These are phyloP conservation scores for Arnoldichthys spilopterus DNA, from an alignment of 2,797 vertebrate species.

Conservation along the genomic window DNA sequence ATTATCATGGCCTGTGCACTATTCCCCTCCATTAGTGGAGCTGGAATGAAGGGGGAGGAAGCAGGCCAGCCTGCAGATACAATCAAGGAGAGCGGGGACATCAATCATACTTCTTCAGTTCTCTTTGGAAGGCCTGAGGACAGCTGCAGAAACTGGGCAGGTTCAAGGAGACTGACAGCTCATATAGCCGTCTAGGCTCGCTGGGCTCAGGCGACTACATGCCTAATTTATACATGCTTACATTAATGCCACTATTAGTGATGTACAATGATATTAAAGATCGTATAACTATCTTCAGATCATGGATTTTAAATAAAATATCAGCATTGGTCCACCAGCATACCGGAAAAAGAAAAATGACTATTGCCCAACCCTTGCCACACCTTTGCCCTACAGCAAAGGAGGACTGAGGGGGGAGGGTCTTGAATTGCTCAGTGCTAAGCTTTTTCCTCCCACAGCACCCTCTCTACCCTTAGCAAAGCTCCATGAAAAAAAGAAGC, in stretches of 20 bases:
- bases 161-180: not conserved
- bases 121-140: not conserved
- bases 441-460: constrained; percentile 15
- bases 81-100: not conserved
- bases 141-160: not conserved
- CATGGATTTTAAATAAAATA: too few relatives aligned
- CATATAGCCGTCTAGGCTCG: not conserved
- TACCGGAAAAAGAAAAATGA: not conserved
- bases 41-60: constrained; percentile 5
- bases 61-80: constrained; percentile 2
- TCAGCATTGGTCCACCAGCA: not conserved
- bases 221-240: not conserved
- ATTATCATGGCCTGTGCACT: constrained; percentile 24
- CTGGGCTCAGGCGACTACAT: not conserved
- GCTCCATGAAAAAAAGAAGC: constrained; percentile 4
- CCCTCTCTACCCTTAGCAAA: constrained; percentile 2
- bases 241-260: too few relatives aligned
- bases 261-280: too few relatives aligned
- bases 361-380: not conserved
- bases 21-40: constrained; percentile 7
- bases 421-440: not conserved
- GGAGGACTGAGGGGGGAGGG: not conserved
- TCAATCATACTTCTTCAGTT: constrained; percentile 5
- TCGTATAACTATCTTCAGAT: too few relatives aligned
- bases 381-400: not conserved